Percentiles rank a stretch among this genome's conserved stretches.
Conservation (phyloP, 2,113 vertebrate species). For the Aplodontia rufa region DNA sequence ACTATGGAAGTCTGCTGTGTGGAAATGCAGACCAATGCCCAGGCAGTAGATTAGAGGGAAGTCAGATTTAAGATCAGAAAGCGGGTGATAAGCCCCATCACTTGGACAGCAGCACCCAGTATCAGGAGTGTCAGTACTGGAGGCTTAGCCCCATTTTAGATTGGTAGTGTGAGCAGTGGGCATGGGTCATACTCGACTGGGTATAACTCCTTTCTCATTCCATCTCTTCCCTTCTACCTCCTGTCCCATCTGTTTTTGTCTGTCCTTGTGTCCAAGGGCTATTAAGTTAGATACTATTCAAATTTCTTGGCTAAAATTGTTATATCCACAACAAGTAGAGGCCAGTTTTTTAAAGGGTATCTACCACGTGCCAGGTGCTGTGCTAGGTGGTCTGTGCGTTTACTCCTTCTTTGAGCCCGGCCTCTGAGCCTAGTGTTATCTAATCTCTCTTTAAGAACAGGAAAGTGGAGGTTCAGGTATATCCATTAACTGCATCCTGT, state of each 20-base stretch:
- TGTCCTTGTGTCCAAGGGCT: neutral
- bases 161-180: rapidly evolving
- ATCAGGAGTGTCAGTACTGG: rapidly evolving
- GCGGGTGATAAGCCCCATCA: neutral
- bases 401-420: neutral
- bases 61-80: neutral
- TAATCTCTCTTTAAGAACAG: neutral
- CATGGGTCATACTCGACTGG: rapidly evolving
- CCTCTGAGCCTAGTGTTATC: neutral
- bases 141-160: no score
- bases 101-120: rapidly evolving
- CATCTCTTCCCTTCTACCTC: neutral
- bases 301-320: neutral
- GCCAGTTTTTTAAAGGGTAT: neutral
- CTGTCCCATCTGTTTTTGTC: neutral
- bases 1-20: rapidly evolving
- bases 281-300: neutral
- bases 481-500: neutral
- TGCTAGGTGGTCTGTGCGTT: neutral
- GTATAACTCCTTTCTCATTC: neutral
- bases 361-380: neutral
- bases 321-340: neutral
- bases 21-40: neutral
- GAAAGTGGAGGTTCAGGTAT: neutral
- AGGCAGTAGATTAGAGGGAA: neutral